Evolutionary conservation across 1,140 invertebrate genomes (phyloP).

Genomic region (Artemia franciscana): DNA sequence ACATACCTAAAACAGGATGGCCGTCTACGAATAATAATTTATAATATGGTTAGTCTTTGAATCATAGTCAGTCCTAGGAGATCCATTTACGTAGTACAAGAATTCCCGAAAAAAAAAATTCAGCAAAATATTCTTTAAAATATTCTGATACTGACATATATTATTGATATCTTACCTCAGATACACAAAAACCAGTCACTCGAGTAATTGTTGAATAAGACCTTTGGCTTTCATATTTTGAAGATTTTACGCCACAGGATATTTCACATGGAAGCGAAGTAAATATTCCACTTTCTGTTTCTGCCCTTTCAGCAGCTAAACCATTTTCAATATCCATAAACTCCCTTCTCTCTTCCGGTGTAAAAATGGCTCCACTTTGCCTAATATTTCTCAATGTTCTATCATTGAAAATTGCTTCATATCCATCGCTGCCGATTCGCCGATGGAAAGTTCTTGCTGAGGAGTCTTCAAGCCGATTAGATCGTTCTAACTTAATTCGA

Average conservation of each 20-base stretch:
- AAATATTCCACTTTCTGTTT: not conserved
- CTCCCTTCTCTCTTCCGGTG: not conserved
- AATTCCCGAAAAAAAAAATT: too few relatives aligned
- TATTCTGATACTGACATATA: too few relatives aligned
- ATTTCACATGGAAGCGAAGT: not conserved
- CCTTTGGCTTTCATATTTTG: not conserved
- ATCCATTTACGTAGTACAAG: too few relatives aligned
- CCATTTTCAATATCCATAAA: not conserved
- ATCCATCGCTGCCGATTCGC: not conserved
- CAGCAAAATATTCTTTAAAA: too few relatives aligned
- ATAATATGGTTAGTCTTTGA: too few relatives aligned
- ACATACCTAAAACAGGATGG: too few relatives aligned
- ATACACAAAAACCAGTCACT: too few relatives aligned
- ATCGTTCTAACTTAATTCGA: not conserved
- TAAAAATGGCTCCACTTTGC: not conserved
- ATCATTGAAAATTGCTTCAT: not conserved
- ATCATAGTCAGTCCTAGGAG: too few relatives aligned
- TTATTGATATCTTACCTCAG: too few relatives aligned
- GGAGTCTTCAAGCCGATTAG: not conserved
- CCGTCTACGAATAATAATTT: too few relatives aligned
- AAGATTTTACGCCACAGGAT: not conserved
- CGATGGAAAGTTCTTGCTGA: not conserved
- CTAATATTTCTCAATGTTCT: not conserved
- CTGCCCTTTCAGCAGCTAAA: not conserved
- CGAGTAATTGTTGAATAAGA: not conserved